phyloP scores from a whole-genome alignment of 1,140 invertebrate genomes.

The Paralvinella palmiformis region DNA sequence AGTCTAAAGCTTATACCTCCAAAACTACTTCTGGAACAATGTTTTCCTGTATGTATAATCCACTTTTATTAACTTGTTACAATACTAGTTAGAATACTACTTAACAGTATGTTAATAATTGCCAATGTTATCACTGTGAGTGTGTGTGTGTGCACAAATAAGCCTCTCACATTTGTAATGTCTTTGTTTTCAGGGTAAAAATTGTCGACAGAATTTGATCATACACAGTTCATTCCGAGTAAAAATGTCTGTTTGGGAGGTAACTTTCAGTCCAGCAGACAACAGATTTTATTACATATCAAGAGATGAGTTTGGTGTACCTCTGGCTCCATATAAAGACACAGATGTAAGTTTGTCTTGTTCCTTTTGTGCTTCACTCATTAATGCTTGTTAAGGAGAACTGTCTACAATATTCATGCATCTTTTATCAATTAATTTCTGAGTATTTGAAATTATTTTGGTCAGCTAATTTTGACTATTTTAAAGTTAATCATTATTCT shows the following conservation, averaged over 20 bases:
- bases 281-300: constrained; percentile 41
- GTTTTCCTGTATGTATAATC: constrained; percentile 68
- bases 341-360: too few relatives aligned
- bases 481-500: too few relatives aligned
- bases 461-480: too few relatives aligned
- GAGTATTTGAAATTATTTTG: too few relatives aligned
- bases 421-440: too few relatives aligned
- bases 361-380: too few relatives aligned
- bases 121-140: too few relatives aligned
- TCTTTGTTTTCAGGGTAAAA: constrained; percentile 63
- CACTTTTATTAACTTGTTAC: neutral
- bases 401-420: too few relatives aligned
- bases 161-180: too few relatives aligned
- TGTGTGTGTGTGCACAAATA: too few relatives aligned
- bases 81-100: neutral
- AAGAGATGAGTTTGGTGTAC: neutral
- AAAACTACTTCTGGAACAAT: constrained; percentile 65
- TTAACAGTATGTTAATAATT: too few relatives aligned
- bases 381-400: too few relatives aligned
- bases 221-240: constrained; percentile 69
- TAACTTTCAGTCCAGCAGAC: constrained; percentile 45
- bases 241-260: constrained; percentile 57
- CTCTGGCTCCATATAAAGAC: neutral
- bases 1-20: constrained; percentile 49
- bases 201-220: constrained; percentile 65